Evolutionary conservation across 2,888 invertebrate species (phyloP).

Genomic region (Heliconius charithonia): DNA sequence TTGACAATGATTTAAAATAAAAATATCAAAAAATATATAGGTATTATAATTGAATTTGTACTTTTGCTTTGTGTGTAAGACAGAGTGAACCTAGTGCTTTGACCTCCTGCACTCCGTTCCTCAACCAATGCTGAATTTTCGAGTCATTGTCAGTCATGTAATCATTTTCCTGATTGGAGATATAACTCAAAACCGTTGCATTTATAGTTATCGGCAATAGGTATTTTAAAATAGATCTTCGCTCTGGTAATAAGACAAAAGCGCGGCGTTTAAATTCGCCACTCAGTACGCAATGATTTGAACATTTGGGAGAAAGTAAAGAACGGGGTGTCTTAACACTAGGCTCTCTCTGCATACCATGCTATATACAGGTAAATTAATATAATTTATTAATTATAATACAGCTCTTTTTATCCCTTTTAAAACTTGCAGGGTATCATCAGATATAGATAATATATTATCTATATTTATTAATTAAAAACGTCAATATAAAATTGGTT

Average conservation of each 20-base stretch:
- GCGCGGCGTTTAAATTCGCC: neutral
- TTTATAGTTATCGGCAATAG: no score
- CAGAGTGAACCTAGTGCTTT: no score
- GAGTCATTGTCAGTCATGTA: no score
- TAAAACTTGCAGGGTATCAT: slow-evolving; percentile 4
- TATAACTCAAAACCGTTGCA: no score
- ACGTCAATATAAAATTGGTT: slow-evolving; percentile 28
- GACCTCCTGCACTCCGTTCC: no score
- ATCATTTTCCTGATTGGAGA: no score
- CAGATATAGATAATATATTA: slow-evolving; percentile 2
- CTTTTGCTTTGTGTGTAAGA: no score
- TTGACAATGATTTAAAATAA: no score
- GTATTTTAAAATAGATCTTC: neutral
- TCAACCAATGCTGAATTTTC: no score
- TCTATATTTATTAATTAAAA: slow-evolving; percentile 15
- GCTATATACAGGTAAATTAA: no score
- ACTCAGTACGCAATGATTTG: neutral
- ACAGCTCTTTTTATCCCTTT: neutral
- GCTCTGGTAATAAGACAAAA: neutral
- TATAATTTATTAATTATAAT: neutral
- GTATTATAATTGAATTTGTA: no score
- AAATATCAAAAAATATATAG: no score
- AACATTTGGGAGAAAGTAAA: neutral
- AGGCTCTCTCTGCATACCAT: neutral
- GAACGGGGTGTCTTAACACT: neutral